phyloP scores from a whole-genome alignment of 2,888 invertebrate genomes.

The Scrobipalpa costella region DNA sequence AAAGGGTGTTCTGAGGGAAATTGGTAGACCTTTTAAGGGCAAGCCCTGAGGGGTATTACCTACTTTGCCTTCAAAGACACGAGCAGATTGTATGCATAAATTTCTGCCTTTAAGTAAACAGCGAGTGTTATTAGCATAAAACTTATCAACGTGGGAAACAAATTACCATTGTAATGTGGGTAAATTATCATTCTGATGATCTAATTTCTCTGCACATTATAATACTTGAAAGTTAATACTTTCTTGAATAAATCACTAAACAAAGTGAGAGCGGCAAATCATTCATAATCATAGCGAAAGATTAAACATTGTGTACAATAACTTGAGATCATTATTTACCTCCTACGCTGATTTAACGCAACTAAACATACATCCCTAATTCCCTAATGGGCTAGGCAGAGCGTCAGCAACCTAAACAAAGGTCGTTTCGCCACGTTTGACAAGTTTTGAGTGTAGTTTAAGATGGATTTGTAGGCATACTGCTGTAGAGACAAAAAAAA shows the following conservation, averaged over 20 bases:
- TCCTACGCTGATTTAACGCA: too few species aligned
- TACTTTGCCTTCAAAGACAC: constrained; percentile 19
- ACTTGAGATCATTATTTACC: too few species aligned
- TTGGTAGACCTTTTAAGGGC: constrained; percentile 48
- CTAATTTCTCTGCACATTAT: not conserved
- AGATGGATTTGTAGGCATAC: too few species aligned
- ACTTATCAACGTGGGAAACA: constrained; percentile 9
- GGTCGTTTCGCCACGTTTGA: too few species aligned
- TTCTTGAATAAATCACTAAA: not conserved
- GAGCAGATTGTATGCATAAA: constrained; percentile 21
- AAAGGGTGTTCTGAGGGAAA: constrained; percentile 51
- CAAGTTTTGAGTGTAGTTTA: too few species aligned
- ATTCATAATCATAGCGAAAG: not conserved
- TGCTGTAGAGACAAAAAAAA: too few species aligned
- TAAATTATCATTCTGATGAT: not conserved
- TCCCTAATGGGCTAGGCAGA: too few species aligned
- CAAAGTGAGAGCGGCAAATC: not conserved
- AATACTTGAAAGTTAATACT: not conserved
- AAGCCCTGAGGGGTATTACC: constrained; percentile 24
- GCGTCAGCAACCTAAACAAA: too few species aligned
- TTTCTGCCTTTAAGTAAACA: constrained; percentile 8
- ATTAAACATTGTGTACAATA: too few species aligned
- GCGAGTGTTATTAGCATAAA: constrained; percentile 1
- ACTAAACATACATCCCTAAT: too few species aligned
- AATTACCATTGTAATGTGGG: constrained; percentile 12